These are phyloP conservation scores for Lasioglossum marginatum DNA, from an alignment of 2,888 invertebrate species.

Conservation along the genomic window DNA sequence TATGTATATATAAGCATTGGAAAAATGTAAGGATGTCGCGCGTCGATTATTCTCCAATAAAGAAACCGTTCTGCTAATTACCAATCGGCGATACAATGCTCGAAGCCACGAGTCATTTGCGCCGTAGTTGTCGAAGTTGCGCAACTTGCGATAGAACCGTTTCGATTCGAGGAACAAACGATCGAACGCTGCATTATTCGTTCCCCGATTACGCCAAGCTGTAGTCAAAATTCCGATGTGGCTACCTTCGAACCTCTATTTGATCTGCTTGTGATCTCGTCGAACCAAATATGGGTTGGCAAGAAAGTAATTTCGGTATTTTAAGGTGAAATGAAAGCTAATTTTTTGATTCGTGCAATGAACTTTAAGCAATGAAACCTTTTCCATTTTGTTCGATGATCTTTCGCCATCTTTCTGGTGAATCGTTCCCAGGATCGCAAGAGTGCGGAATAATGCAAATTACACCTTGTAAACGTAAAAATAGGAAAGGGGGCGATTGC, in stretches of 20 bases:
- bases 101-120: not conserved
- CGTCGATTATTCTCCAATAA: conserved; percentile 16
- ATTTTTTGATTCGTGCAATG: too few species aligned
- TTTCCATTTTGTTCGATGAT: too few species aligned
- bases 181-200: not conserved
- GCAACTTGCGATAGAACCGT: not conserved
- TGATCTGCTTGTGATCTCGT: not conserved
- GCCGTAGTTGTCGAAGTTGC: not conserved
- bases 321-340: too few species aligned
- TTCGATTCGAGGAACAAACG: not conserved
- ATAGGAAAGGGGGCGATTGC: too few species aligned
- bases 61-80: not conserved
- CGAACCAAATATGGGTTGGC: too few species aligned
- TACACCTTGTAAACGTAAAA: too few species aligned
- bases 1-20: conserved; percentile 29
- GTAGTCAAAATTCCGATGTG: not conserved
- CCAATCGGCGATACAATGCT: not conserved
- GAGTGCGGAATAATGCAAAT: too few species aligned
- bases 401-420: too few species aligned
- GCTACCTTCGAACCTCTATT: not conserved
- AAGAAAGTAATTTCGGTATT: too few species aligned
- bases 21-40: conserved; percentile 10
- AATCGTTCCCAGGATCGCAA: too few species aligned
- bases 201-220: not conserved
- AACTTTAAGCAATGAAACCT: too few species aligned